phyloP scores from a whole-genome alignment of 53 echinoderm and acorn worm genomes.

The Apostichopus leukothele region DNA sequence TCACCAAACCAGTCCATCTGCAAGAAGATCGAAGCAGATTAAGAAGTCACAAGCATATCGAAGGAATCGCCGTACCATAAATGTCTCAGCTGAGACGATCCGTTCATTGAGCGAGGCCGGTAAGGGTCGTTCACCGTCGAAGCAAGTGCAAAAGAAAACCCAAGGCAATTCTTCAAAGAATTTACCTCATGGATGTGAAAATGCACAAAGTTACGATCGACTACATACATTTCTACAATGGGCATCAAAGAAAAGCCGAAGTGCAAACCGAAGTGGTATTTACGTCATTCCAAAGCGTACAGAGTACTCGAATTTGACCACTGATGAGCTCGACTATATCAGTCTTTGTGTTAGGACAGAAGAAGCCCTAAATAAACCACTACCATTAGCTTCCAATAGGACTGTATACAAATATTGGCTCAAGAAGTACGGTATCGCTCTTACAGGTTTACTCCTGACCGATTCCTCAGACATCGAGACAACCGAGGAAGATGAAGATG shows the following conservation, averaged over 20 bases:
- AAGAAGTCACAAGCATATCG: background rate
- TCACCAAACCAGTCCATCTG: background rate
- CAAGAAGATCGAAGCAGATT: background rate
- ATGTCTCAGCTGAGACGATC: background rate
- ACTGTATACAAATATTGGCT: slow-evolving; percentile 27
- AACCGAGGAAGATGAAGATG: background rate
- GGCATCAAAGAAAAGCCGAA: background rate
- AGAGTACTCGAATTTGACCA: slow-evolving; percentile 3
- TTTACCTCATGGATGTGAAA: background rate
- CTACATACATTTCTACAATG: background rate
- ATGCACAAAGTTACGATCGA: background rate
- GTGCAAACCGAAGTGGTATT: background rate
- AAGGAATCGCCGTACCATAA: background rate
- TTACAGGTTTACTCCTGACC: slow-evolving; percentile 2
- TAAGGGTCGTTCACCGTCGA: background rate
- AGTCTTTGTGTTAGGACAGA: slow-evolving; percentile 17
- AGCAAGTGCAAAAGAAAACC: background rate
- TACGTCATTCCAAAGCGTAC: background rate
- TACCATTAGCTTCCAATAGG: slow-evolving; percentile 18
- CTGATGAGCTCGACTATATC: slow-evolving; percentile 12
- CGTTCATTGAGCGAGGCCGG: background rate
- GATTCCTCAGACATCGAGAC: slow-evolving; percentile 44
- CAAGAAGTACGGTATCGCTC: slow-evolving; percentile 34
- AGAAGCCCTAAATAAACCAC: slow-evolving; percentile 13
- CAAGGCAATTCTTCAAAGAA: background rate